Evolutionary conservation across 2,113 vertebrate genomes (phyloP).

Genomic region (Nasalis larvatus): DNA sequence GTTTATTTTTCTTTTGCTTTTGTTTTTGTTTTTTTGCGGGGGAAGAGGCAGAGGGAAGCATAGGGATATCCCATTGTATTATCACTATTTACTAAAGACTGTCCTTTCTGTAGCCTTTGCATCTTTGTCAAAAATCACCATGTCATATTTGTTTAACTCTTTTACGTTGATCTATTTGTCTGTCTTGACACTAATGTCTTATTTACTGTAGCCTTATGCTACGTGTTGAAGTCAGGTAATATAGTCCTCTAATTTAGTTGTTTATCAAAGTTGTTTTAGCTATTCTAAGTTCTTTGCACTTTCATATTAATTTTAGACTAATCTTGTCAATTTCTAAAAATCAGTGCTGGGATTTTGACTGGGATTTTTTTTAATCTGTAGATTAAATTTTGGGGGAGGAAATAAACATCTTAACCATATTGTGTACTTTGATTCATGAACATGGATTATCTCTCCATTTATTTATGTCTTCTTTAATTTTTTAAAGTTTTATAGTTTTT

Average conservation of each 20-base stretch:
- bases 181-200: background rate
- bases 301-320: slow-evolving; percentile 24
- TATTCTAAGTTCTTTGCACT: background rate
- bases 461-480: background rate
- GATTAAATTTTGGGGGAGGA: background rate
- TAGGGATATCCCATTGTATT: background rate
- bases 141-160: background rate
- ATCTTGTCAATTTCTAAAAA: background rate
- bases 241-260: background rate
- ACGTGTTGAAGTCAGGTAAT: background rate
- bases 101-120: background rate
- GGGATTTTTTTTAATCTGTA: background rate
- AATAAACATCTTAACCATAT: background rate
- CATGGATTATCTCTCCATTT: background rate
- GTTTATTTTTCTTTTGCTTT: background rate
- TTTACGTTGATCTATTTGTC: background rate
- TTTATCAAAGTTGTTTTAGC: background rate
- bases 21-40: too few relatives aligned
- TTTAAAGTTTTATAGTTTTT: background rate
- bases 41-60: accelerated
- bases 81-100: background rate
- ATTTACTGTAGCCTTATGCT: background rate
- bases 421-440: background rate
- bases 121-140: background rate
- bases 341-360: background rate